These are phyloP conservation scores for Crossocerus cetratus DNA, from an alignment of 2,888 invertebrate genomes.

Conservation along the genomic window DNA sequence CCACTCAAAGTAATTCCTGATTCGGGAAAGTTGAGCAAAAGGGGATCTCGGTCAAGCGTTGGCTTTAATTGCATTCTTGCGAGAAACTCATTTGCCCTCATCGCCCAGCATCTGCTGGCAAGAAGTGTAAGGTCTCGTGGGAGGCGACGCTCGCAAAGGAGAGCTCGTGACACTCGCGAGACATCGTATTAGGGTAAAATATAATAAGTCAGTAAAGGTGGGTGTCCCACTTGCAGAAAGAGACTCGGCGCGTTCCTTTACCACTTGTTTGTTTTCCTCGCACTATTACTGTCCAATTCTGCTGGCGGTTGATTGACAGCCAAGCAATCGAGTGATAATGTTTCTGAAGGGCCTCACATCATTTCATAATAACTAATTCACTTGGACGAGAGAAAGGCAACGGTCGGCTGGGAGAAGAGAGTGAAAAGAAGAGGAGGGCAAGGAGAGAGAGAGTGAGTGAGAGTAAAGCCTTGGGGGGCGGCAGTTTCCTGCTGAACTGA, in stretches of 20 bases:
- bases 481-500: background rate
- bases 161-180: background rate
- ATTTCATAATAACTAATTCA: conserved; percentile 22
- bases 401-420: background rate
- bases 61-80: conserved; percentile 1
- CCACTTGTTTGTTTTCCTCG: background rate
- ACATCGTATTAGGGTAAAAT: background rate
- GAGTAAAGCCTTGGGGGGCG: background rate
- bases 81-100: background rate
- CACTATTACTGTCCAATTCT: background rate
- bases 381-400: background rate
- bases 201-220: background rate
- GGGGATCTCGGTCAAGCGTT: conserved; percentile 1
- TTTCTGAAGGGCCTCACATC: background rate
- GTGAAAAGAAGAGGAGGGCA: conserved; percentile 7
- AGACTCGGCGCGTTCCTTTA: background rate
- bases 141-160: background rate
- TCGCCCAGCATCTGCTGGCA: too few species aligned
- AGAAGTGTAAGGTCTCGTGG: too few species aligned
- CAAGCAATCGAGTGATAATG: background rate
- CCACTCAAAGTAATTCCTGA: conserved; percentile 3
- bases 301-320: background rate
- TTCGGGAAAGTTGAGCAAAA: background rate
- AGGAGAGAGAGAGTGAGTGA: background rate
- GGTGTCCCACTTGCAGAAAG: background rate